Conservation (phyloP, 2,797 vertebrate species). For the Neosalanx taihuensis region DNA sequence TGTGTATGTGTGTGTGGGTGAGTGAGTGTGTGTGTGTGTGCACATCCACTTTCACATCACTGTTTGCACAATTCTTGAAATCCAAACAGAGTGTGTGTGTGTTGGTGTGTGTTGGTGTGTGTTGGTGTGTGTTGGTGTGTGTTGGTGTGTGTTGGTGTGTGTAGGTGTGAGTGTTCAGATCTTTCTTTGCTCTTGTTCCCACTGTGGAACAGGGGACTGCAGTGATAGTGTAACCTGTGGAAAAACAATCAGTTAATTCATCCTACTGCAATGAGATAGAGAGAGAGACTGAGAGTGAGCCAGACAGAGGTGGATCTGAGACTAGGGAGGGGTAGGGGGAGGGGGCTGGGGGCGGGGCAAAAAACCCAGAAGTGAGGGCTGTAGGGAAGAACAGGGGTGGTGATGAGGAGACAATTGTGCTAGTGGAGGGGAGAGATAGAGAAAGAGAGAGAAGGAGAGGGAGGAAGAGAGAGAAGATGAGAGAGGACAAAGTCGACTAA, state of each 20-base stretch:
- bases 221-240: constrained; percentile 58
- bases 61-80: constrained; percentile 55
- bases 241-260: constrained; percentile 58
- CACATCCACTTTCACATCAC: constrained; percentile 53
- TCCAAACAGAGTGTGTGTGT: background rate
- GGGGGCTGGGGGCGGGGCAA: constrained; percentile 38
- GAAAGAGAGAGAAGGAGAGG: background rate
- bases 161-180: constrained; percentile 42
- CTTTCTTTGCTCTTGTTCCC: constrained; percentile 57
- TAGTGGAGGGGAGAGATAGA: constrained; percentile 16
- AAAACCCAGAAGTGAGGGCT: constrained; percentile 15
- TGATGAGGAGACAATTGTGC: constrained; percentile 25
- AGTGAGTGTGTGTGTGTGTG: constrained; percentile 16
- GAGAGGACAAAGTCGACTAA: constrained; percentile 40
- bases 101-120: constrained; percentile 23
- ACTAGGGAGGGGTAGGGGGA: constrained; percentile 54
- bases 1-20: background rate
- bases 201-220: constrained; percentile 41
- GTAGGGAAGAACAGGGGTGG: constrained; percentile 31
- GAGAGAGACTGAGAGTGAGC: constrained; percentile 36
- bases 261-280: constrained; percentile 40
- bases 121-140: constrained; percentile 15
- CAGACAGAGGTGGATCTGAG: constrained; percentile 33
- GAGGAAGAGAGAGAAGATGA: constrained; percentile 22
- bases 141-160: constrained; percentile 25